Evolutionary conservation across 2,888 invertebrate genomes (phyloP).

Genomic region (Chaitophorus viminalis): DNA sequence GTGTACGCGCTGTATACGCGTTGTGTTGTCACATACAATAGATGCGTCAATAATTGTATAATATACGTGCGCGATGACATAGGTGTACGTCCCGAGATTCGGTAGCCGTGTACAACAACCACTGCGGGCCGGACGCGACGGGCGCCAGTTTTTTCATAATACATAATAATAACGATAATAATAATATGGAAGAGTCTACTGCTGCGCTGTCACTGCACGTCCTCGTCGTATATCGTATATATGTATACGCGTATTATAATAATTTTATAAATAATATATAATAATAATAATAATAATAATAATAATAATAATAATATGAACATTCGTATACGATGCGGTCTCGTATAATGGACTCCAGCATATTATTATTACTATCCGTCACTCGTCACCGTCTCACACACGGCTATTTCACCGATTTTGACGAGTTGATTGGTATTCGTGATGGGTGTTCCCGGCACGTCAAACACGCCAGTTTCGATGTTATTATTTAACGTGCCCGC

Average conservation of each 20-base stretch:
- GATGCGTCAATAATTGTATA: no score
- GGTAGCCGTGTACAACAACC: constrained; percentile 25
- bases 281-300: no score
- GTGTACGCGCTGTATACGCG: background rate
- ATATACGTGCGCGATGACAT: no score
- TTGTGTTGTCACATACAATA: background rate
- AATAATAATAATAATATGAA: background rate
- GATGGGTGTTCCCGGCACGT: constrained; percentile 59
- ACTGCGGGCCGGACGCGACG: constrained; percentile 10
- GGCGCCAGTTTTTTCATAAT: constrained; percentile 51
- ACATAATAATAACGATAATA: background rate
- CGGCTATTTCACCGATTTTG: constrained; percentile 23
- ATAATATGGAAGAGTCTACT: constrained; percentile 6
- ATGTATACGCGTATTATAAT: no score
- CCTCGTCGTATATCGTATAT: background rate
- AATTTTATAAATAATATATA: no score
- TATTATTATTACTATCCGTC: no score
- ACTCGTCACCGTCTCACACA: background rate
- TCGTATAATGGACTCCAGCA: no score
- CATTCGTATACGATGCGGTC: background rate
- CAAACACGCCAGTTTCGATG: constrained; percentile 34
- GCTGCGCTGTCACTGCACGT: background rate
- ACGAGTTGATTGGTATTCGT: constrained; percentile 60
- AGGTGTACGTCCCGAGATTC: constrained; percentile 18
- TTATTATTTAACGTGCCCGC: constrained; percentile 12